A percentile compares a stretch with the other conserved stretches of the same genome.
These are phyloP conservation scores for Centroberyx gerrardi DNA, from an alignment of 2,797 vertebrate species.

Conservation along the genomic window DNA sequence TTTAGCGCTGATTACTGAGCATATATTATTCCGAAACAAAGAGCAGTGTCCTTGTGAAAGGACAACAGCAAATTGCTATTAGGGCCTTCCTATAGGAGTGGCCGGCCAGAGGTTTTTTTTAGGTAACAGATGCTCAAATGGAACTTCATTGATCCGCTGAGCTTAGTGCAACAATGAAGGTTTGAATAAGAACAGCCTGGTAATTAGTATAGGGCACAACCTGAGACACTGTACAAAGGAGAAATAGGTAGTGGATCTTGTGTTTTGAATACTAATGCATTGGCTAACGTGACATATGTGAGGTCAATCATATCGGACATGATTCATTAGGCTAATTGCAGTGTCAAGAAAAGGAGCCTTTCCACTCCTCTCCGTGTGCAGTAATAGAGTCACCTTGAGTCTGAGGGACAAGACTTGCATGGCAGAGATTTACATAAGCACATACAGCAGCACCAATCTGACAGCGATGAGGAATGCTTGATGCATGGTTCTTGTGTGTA, in stretches of 20 bases:
- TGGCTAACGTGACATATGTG: conserved; percentile 33
- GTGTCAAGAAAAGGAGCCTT: conserved; percentile 18
- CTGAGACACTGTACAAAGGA: conserved; percentile 38
- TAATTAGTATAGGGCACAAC: conserved; percentile 60
- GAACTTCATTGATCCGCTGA: conserved; percentile 76
- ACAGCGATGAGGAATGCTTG: not conserved
- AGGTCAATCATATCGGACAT: conserved; percentile 45
- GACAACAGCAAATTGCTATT: conserved; percentile 68
- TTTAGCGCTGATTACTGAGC: conserved; percentile 63
- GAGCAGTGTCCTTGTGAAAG: conserved; percentile 74
- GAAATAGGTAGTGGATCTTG: conserved; percentile 36
- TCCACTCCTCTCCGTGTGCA: conserved; percentile 9
- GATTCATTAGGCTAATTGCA: conserved; percentile 58
- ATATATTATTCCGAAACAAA: conserved; percentile 65
- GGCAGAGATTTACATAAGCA: not conserved
- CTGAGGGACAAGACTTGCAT: not conserved
- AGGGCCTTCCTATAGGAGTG: conserved; percentile 50
- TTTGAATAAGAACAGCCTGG: conserved; percentile 57
- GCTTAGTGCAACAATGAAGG: conserved; percentile 59
- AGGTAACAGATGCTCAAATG: conserved; percentile 71
- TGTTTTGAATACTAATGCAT: conserved; percentile 55
- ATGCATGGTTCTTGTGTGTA: not conserved
- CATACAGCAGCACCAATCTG: conserved; percentile 1
- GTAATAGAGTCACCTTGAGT: conserved; percentile 46
- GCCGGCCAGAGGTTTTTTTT: conserved; percentile 43